Percentiles rank a stretch among this genome's conserved stretches.
These are phyloP conservation scores for Zaprionus vittiger DNA, from an alignment of 1,140 invertebrate genomes.

Conservation along the genomic window DNA sequence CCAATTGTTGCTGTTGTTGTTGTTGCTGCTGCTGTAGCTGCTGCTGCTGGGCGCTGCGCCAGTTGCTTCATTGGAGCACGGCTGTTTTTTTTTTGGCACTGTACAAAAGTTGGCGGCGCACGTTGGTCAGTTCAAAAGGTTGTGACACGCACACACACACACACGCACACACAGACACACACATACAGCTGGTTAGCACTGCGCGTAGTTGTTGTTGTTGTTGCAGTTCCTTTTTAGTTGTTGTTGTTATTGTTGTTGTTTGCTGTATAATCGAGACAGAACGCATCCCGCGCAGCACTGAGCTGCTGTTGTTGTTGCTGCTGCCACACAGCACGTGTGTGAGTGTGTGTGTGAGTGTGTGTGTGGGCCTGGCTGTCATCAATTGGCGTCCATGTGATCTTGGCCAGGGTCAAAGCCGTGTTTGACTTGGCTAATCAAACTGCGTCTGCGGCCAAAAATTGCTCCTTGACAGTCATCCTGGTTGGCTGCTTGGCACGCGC, in stretches of 20 bases:
- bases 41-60: conserved; percentile 47
- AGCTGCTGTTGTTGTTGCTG: conserved; percentile 43
- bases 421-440: conserved; percentile 83
- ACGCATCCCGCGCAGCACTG: conserved; percentile 52
- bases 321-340: conserved; percentile 40
- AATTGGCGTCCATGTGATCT: conserved; percentile 72
- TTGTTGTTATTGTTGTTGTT: conserved; percentile 56
- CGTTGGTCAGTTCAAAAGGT: conserved; percentile 65
- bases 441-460: conserved; percentile 68
- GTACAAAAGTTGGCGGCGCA: conserved; percentile 49
- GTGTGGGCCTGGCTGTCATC: conserved; percentile 47
- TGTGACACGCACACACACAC: conserved; percentile 29
- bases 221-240: conserved; percentile 58
- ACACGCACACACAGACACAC: conserved; percentile 26
- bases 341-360: conserved; percentile 28
- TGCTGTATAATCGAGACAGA: conserved; percentile 83
- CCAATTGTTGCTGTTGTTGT: conserved; percentile 16
- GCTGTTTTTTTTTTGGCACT: conserved; percentile 55
- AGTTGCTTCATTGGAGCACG: conserved; percentile 55
- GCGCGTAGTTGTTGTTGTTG: conserved; percentile 54
- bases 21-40: conserved; percentile 1
- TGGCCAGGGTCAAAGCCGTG: conserved; percentile 68
- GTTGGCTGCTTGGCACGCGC: conserved; percentile 28
- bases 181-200: conserved; percentile 41
- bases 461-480: conserved; percentile 48